phyloP scores from a whole-genome alignment of 2,113 vertebrate species.

The Siniperca chuatsi region DNA sequence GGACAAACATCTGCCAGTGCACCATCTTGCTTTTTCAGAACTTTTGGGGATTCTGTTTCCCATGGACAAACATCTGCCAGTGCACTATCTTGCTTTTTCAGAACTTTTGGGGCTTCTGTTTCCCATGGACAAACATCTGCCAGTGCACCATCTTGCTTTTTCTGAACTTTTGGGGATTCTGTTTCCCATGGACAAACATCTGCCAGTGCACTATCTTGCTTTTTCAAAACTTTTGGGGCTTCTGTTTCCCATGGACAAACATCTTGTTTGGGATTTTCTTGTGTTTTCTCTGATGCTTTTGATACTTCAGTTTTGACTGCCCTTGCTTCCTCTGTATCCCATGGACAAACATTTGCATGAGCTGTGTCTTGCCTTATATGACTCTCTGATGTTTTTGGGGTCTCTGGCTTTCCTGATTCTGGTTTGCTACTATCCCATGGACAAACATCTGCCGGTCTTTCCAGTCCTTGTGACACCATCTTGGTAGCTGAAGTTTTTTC shows the following conservation, averaged over 20 bases:
- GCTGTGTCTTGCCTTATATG: conserved; percentile 30
- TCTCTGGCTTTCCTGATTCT: conserved; percentile 16
- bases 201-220: conserved; percentile 18
- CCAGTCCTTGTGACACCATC: conserved; percentile 4
- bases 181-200: conserved; percentile 77
- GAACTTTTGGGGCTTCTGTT: conserved; percentile 13
- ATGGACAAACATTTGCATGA: conserved; percentile 48
- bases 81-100: neutral
- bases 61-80: conserved; percentile 50
- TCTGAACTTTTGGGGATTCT: conserved; percentile 13
- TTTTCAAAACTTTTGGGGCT: conserved; percentile 17
- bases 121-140: conserved; percentile 75
- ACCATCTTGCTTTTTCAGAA: conserved; percentile 29
- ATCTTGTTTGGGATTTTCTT: neutral
- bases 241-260: conserved; percentile 73
- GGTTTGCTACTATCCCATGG: conserved; percentile 71
- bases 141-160: conserved; percentile 38
- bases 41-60: conserved; percentile 56
- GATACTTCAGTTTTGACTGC: conserved; percentile 27
- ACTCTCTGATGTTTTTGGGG: conserved; percentile 8
- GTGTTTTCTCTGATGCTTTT: conserved; percentile 1
- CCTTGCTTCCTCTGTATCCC: conserved; percentile 46
- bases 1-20: conserved; percentile 44
- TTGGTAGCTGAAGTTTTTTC: conserved; percentile 20
- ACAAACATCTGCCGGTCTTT: conserved; percentile 55